These are phyloP conservation scores for Bimastos eiseni DNA, from an alignment of 2,888 invertebrate genomes.

Conservation along the genomic window DNA sequence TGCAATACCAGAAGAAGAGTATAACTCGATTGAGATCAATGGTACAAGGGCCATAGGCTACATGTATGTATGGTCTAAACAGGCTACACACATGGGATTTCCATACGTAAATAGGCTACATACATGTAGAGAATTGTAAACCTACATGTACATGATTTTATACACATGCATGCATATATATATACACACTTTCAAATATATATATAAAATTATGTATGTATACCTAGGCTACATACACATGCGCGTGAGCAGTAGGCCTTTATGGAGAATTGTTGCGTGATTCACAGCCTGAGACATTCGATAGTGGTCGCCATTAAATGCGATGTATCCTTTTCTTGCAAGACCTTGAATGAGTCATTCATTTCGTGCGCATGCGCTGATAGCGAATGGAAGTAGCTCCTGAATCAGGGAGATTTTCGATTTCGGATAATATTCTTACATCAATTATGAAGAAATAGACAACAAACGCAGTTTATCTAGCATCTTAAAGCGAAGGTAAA, in stretches of 20 bases:
- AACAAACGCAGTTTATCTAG: neutral
- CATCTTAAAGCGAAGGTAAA: neutral
- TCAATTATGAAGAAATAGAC: slow-evolving; percentile 8
- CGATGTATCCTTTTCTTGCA: neutral
- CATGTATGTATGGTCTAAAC: too few species aligned
- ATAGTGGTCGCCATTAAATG: neutral
- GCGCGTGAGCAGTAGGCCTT: too few species aligned
- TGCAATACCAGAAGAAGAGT: too few species aligned
- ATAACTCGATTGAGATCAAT: too few species aligned
- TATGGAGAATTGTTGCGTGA: neutral
- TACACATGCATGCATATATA: slow-evolving; percentile 22
- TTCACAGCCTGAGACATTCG: neutral
- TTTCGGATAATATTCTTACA: neutral
- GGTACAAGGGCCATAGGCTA: too few species aligned
- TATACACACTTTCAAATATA: neutral
- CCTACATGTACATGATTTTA: neutral
- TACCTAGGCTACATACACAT: neutral
- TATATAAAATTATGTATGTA: neutral
- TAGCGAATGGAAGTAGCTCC: neutral
- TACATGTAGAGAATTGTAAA: neutral
- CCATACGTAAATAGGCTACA: too few species aligned
- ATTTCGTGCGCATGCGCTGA: slow-evolving; percentile 9
- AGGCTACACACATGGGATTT: too few species aligned
- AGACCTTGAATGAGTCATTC: neutral
- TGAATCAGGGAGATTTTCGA: neutral